Conservation (phyloP, 2,888 invertebrate genomes). For the Xestia c-nigrum region DNA sequence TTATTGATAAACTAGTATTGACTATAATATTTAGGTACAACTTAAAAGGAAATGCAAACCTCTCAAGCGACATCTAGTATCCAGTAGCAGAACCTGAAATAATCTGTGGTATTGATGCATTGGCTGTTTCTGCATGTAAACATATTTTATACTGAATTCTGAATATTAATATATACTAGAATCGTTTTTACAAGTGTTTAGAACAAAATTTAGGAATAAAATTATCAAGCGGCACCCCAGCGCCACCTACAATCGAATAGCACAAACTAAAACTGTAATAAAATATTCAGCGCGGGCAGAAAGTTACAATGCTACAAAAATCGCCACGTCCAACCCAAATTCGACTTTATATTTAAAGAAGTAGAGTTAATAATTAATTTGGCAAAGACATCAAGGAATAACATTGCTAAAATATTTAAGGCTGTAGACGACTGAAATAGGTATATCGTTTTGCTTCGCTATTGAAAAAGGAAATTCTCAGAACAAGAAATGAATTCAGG, state of each 20-base stretch:
- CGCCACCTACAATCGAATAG: conserved; percentile 72
- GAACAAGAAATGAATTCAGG: conserved; percentile 69
- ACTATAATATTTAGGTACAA: neutral
- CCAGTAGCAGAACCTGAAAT: conserved; percentile 66
- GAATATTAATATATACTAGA: neutral
- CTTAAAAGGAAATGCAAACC: neutral
- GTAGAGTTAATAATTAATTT: conserved; percentile 71
- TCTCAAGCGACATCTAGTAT: conserved; percentile 67
- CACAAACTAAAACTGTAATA: conserved; percentile 66
- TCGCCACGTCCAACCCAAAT: conserved; percentile 68
- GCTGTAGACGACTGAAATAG: conserved; percentile 77
- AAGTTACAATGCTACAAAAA: conserved; percentile 83
- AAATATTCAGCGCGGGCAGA: conserved; percentile 82
- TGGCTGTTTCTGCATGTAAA: neutral
- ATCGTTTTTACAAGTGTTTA: neutral
- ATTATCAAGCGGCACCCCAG: neutral
- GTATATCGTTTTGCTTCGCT: conserved; percentile 72
- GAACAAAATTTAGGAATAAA: accelerated
- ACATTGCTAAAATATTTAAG: conserved; percentile 83
- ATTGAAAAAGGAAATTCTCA: conserved; percentile 65
- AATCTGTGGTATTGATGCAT: accelerated
- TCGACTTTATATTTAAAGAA: conserved; percentile 53
- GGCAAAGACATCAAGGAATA: conserved; percentile 73
- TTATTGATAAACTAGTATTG: neutral
- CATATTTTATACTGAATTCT: accelerated